phyloP scores from a whole-genome alignment of 2,113 vertebrate genomes.

The Crotalus tigris region DNA sequence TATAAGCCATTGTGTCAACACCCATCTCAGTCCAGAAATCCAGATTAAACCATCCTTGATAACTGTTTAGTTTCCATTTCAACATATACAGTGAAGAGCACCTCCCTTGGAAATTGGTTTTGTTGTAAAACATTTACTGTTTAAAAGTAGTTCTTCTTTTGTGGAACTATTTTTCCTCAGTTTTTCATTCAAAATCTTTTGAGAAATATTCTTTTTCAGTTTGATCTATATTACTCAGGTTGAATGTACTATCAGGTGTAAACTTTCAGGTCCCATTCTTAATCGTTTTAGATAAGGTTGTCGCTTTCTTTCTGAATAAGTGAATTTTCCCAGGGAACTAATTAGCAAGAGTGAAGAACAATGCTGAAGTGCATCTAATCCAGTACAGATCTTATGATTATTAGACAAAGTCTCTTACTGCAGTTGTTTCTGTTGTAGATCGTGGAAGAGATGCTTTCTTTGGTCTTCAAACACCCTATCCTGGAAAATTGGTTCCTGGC shows the following conservation, averaged over 20 bases:
- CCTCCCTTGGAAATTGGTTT: not conserved
- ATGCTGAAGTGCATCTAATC: not conserved
- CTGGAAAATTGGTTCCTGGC: slow-evolving; percentile 90
- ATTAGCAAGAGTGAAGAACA: not conserved
- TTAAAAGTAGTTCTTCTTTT: not conserved
- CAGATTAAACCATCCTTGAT: not conserved
- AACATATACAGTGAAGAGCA: not conserved
- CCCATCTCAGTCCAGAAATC: not conserved
- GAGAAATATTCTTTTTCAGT: not conserved
- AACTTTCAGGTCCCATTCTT: not conserved
- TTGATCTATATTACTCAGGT: not conserved
- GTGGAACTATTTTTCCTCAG: not conserved
- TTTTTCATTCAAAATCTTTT: not conserved
- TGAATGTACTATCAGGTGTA: not conserved
- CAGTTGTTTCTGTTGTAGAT: slow-evolving; percentile 66
- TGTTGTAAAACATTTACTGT: not conserved
- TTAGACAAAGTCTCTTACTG: slow-evolving; percentile 1
- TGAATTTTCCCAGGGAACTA: slow-evolving; percentile 58
- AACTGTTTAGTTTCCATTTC: not conserved
- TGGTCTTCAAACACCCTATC: slow-evolving; percentile 81
- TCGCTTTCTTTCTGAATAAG: slow-evolving; percentile 59
- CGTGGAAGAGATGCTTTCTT: slow-evolving; percentile 66
- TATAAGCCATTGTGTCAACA: not conserved
- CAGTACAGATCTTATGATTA: not conserved
- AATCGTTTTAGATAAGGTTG: slow-evolving; percentile 39